Evolutionary conservation across 2,797 vertebrate species (phyloP).

Genomic region (Kryptolebias ocellatus): DNA sequence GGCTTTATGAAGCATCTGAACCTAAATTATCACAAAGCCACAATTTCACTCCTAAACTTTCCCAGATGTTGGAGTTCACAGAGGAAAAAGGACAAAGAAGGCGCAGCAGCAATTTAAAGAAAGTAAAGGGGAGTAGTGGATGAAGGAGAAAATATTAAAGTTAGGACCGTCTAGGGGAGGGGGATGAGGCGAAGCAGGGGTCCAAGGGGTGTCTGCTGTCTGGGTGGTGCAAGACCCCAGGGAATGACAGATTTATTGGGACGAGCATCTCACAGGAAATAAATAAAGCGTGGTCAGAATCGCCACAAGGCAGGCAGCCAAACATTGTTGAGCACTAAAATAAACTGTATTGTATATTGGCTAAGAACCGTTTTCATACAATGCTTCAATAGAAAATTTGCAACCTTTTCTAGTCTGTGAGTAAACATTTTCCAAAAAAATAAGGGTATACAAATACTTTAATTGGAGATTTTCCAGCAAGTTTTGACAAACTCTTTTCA

Average conservation of each 20-base stretch:
- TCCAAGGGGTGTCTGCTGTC: conserved; percentile 57
- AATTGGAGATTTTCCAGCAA: too few species aligned
- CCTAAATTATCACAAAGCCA: conserved; percentile 44
- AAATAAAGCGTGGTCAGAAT: conserved; percentile 62
- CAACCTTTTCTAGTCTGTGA: conserved; percentile 34
- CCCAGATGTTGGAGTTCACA: conserved; percentile 71
- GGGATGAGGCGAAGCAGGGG: conserved; percentile 24
- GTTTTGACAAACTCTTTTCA: background rate
- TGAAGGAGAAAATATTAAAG: conserved; percentile 32
- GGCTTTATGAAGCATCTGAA: conserved; percentile 36
- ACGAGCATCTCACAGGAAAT: conserved; percentile 76
- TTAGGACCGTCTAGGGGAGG: conserved; percentile 28
- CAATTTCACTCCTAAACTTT: conserved; percentile 56
- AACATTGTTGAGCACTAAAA: conserved; percentile 59
- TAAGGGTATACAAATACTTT: conserved; percentile 8
- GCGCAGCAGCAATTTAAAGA: conserved; percentile 47
- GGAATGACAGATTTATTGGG: conserved; percentile 66
- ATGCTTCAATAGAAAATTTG: conserved; percentile 26
- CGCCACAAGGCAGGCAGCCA: conserved; percentile 59
- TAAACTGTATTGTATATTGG: conserved; percentile 55
- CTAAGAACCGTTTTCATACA: conserved; percentile 59
- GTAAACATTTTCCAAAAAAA: conserved; percentile 38
- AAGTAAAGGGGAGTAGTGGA: conserved; percentile 34
- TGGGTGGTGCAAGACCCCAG: conserved; percentile 73
- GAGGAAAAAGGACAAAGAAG: conserved; percentile 42